These are phyloP conservation scores for Apomyelois bistriatella DNA, from an alignment of 2,888 invertebrate genomes.

Conservation along the genomic window DNA sequence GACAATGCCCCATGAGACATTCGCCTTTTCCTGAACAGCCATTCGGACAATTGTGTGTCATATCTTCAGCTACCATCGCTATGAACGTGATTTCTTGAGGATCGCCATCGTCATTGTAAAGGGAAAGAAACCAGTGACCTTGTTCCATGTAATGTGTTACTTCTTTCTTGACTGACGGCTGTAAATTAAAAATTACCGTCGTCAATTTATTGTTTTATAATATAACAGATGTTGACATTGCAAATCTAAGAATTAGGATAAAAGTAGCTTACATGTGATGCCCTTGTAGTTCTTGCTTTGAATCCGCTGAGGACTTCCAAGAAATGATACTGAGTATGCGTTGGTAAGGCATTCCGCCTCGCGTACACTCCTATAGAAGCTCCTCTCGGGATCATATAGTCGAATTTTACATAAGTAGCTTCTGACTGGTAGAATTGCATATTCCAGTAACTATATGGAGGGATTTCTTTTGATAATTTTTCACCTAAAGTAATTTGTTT, in stretches of 20 bases:
- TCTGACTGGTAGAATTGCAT: constrained; percentile 98
- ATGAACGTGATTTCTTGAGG: constrained; percentile 92
- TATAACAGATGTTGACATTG: background rate
- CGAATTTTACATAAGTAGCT: constrained; percentile 95
- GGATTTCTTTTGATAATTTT: constrained; percentile 92
- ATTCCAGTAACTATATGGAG: constrained; percentile 97
- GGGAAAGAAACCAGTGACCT: constrained; percentile 97
- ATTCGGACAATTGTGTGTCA: constrained; percentile 97
- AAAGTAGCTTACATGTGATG: constrained; percentile 88
- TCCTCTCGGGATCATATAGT: constrained; percentile 94
- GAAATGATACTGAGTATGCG: constrained; percentile 98
- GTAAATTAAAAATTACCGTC: background rate
- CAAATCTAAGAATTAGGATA: background rate
- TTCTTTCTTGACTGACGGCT: constrained; percentile 94
- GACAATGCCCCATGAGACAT: constrained; percentile 96
- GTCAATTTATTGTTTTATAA: background rate
- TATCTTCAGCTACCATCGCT: constrained; percentile 91
- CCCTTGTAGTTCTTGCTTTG: constrained; percentile 90
- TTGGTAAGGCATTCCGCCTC: constrained; percentile 94
- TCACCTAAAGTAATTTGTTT: constrained; percentile 93
- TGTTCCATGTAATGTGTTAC: constrained; percentile 97
- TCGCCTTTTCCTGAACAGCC: constrained; percentile 98
- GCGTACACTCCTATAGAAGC: constrained; percentile 97
- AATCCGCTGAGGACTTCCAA: constrained; percentile 95
- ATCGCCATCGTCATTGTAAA: constrained; percentile 97